These are phyloP conservation scores for Zophobas atratus DNA, from an alignment of 1,140 invertebrate species.

Conservation along the genomic window DNA sequence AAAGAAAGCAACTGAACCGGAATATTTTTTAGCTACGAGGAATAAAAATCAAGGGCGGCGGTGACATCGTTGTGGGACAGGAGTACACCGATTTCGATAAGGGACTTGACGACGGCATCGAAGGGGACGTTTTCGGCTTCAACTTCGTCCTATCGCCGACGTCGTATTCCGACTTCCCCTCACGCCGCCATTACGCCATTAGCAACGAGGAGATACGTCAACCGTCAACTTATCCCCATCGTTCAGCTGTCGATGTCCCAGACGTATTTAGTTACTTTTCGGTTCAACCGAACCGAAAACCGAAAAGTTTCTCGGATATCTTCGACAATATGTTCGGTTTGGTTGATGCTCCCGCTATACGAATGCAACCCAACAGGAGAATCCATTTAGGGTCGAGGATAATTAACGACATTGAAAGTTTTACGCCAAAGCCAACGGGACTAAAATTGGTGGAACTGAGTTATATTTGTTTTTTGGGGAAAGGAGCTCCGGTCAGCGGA, in stretches of 20 bases:
- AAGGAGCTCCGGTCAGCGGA: conserved; percentile 70
- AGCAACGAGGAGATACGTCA: neutral
- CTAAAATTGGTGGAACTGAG: conserved; percentile 69
- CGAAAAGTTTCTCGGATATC: conserved; percentile 33
- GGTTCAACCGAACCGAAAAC: conserved; percentile 28
- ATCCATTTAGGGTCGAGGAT: conserved; percentile 3
- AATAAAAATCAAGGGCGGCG: conserved; percentile 71
- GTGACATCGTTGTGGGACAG: conserved; percentile 78
- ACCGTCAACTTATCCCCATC: neutral
- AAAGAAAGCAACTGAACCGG: neutral
- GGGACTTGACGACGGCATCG: conserved; percentile 75
- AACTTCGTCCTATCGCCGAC: conserved; percentile 76
- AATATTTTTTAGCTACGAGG: conserved; percentile 57
- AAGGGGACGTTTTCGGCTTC: conserved; percentile 78
- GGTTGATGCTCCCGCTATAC: neutral
- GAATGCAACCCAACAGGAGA: neutral
- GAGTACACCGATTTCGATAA: conserved; percentile 78
- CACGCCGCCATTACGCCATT: conserved; percentile 6
- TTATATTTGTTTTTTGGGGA: conserved; percentile 69
- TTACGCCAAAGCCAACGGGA: conserved; percentile 64
- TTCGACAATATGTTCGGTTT: neutral
- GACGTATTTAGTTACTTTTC: conserved; percentile 49
- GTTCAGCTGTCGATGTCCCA: conserved; percentile 23
- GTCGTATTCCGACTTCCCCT: conserved; percentile 61
- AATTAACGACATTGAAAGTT: conserved; percentile 4